Percentiles rank a stretch among this genome's conserved stretches.
These are phyloP conservation scores for Spilarctia lutea DNA, from an alignment of 2,888 invertebrate species.

Conservation along the genomic window DNA sequence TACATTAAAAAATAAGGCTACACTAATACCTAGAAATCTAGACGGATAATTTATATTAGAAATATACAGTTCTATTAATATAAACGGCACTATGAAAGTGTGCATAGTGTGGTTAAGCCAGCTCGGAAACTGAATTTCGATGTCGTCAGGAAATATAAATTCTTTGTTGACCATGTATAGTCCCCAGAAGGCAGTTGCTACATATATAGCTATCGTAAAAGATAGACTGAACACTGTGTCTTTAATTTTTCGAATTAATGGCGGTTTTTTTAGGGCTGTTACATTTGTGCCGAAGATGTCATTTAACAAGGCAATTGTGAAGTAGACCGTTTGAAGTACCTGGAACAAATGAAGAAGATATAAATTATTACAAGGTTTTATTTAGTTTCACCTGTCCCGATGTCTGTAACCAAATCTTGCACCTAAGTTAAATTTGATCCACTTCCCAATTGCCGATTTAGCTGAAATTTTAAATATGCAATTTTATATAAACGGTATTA, in stretches of 20 bases:
- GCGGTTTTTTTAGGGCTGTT: constrained; percentile 84
- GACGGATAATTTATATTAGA: constrained; percentile 91
- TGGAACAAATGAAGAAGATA: constrained; percentile 69
- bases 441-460: too few species aligned
- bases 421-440: too few species aligned
- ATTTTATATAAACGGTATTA: too few species aligned
- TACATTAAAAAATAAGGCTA: constrained; percentile 86
- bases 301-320: constrained; percentile 90
- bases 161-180: constrained; percentile 94
- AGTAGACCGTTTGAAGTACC: constrained; percentile 92
- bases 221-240: constrained; percentile 89
- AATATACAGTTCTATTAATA: constrained; percentile 90
- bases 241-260: constrained; percentile 89
- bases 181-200: constrained; percentile 94
- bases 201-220: constrained; percentile 92
- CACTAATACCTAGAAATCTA: constrained; percentile 86
- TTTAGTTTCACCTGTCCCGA: too few species aligned
- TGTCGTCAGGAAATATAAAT: constrained; percentile 93
- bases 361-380: background rate
- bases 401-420: too few species aligned
- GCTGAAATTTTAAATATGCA: too few species aligned
- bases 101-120: constrained; percentile 97
- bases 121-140: constrained; percentile 92
- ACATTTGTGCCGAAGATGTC: constrained; percentile 91
- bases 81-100: constrained; percentile 92